phyloP scores from a whole-genome alignment of 2,113 vertebrate genomes.

The Synodontis membranacea region DNA sequence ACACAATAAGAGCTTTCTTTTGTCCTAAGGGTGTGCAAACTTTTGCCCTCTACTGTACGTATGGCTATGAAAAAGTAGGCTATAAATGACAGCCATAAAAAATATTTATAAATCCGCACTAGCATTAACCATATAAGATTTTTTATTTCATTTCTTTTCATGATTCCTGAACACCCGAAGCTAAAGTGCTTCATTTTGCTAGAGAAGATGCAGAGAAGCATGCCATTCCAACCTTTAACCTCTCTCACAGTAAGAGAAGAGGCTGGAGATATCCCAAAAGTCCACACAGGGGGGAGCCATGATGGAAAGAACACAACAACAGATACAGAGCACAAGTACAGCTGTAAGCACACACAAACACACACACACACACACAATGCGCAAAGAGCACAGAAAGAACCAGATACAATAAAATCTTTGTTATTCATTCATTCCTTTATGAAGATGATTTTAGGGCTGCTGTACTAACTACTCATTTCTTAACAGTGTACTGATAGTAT shows the following conservation, averaged over 20 bases:
- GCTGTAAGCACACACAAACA: not conserved
- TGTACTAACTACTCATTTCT: no score
- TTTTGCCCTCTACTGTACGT: not conserved
- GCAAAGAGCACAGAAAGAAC: not conserved
- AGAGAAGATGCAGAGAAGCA: constrained; percentile 26
- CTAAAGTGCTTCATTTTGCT: constrained; percentile 20
- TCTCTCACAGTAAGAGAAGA: constrained; percentile 47
- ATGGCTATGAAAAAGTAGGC: not conserved
- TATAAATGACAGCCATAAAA: not conserved
- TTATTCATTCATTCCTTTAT: not conserved
- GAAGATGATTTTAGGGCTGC: not conserved
- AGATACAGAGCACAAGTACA: constrained; percentile 34
- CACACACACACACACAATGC: not conserved
- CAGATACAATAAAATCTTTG: not conserved
- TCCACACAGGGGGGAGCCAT: constrained; percentile 55
- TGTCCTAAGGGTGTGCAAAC: not conserved
- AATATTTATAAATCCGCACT: not conserved
- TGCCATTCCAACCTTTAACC: constrained; percentile 52
- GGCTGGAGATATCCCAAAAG: constrained; percentile 60
- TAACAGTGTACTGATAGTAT: no score
- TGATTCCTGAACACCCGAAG: not conserved
- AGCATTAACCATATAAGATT: not conserved
- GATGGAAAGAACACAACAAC: constrained; percentile 34
- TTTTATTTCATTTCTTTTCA: no score
- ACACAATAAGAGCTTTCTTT: not conserved